These are phyloP conservation scores for Euura saliciscinereae DNA, from an alignment of 1,140 invertebrate species.

Conservation along the genomic window DNA sequence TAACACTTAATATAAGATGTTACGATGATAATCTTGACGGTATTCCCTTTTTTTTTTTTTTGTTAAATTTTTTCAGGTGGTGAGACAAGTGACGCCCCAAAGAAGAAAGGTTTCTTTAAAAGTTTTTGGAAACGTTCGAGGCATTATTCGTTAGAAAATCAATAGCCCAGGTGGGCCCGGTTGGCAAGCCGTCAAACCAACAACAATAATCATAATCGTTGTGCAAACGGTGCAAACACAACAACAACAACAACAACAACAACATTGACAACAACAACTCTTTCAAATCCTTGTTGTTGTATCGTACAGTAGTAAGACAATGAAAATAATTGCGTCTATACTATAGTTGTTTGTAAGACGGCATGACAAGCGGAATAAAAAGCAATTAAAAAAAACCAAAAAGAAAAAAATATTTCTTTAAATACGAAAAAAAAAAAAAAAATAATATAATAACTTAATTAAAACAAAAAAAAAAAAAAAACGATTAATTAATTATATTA, in stretches of 20 bases:
- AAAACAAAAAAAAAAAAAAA: no score
- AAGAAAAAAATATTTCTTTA: neutral
- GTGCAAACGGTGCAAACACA: constrained; percentile 11
- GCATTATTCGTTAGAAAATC: constrained; percentile 81
- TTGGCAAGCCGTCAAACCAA: constrained; percentile 50
- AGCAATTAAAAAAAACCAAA: constrained; percentile 26
- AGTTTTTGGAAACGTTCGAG: constrained; percentile 83
- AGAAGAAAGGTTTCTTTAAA: constrained; percentile 84
- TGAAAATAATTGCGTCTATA: no score
- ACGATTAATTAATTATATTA: no score
- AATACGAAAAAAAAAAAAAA: no score
- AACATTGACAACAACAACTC: constrained; percentile 31
- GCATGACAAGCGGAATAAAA: no score
- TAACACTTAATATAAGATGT: neutral
- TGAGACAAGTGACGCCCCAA: constrained; percentile 68
- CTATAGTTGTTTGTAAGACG: no score
- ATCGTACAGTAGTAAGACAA: constrained; percentile 49
- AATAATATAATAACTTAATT: no score
- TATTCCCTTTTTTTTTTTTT: neutral
- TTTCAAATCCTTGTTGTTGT: constrained; percentile 56
- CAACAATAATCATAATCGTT: constrained; percentile 15
- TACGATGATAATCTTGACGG: neutral
- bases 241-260: constrained; percentile 31
- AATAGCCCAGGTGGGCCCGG: constrained; percentile 63
- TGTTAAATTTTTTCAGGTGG: constrained; percentile 64